Evolutionary conservation across 2,113 vertebrate species (phyloP).

Genomic region (Callipepla squamata): DNA sequence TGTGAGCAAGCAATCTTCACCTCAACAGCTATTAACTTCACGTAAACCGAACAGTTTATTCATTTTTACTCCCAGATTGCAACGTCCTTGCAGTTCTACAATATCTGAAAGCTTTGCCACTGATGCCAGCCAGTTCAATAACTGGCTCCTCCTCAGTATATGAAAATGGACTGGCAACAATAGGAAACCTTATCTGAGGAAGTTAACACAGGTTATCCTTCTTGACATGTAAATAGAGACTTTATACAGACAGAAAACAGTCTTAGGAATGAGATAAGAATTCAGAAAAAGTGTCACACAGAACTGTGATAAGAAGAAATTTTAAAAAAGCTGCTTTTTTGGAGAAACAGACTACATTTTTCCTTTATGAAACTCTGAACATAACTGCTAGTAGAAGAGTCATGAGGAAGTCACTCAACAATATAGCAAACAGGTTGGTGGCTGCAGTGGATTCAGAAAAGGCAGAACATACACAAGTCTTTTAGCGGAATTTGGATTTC

Average conservation of each 20-base stretch:
- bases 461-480: background rate
- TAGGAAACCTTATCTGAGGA: conserved; percentile 62
- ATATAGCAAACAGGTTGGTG: background rate
- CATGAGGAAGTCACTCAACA: background rate
- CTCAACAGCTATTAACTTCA: conserved; percentile 37
- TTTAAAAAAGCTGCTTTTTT: background rate
- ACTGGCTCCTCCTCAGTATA: conserved; percentile 58
- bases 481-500: background rate
- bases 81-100: conserved; percentile 16
- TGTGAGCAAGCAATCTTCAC: conserved; percentile 45
- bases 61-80: conserved; percentile 41
- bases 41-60: conserved; percentile 42
- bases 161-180: conserved; percentile 54
- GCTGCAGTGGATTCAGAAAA: background rate
- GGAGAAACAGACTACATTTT: background rate
- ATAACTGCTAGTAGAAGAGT: background rate
- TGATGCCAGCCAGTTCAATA: conserved; percentile 42
- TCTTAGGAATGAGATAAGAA: background rate
- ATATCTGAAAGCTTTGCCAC: conserved; percentile 13
- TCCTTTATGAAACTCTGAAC: background rate
- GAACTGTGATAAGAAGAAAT: background rate
- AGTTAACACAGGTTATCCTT: conserved; percentile 36
- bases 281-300: background rate
- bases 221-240: background rate
- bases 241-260: background rate